Percentiles rank a stretch among this genome's conserved stretches.
Evolutionary conservation across 2,797 vertebrate species (phyloP).

Genomic region (Morelia viridis): DNA sequence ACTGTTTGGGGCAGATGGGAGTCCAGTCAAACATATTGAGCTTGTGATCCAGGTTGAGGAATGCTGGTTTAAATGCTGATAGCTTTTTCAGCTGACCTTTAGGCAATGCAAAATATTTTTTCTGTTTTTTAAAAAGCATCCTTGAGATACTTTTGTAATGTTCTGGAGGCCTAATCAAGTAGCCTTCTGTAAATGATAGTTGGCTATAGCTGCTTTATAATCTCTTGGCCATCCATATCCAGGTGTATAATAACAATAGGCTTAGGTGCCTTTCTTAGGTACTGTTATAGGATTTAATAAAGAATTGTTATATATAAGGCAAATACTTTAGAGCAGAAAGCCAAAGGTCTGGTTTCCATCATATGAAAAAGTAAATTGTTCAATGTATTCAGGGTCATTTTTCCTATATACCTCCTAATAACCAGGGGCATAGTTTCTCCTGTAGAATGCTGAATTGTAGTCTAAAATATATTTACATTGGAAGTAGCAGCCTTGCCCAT

Average conservation of each 20-base stretch:
- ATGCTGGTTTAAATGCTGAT: background rate
- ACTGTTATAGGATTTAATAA: background rate
- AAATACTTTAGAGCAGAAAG: background rate
- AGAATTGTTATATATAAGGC: background rate
- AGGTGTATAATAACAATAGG: background rate
- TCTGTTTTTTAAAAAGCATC: too few species aligned
- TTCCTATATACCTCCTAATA: background rate
- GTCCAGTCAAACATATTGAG: background rate
- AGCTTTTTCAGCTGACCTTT: background rate
- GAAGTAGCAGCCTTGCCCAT: too few species aligned
- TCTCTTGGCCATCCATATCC: background rate
- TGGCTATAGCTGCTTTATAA: background rate
- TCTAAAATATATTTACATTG: background rate
- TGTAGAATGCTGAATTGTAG: background rate
- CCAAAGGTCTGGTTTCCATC: background rate
- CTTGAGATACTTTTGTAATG: background rate
- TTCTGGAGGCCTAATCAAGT: background rate
- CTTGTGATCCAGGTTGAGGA: background rate
- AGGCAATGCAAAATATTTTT: background rate
- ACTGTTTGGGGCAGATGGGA: background rate
- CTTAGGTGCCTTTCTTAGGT: background rate
- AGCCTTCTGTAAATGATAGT: background rate
- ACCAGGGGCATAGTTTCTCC: background rate
- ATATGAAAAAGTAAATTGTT: background rate
- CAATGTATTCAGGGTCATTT: background rate